Base-by-base conservation (phyloP, 1,140 invertebrate genomes). In the Aethina tumida region DNA sequence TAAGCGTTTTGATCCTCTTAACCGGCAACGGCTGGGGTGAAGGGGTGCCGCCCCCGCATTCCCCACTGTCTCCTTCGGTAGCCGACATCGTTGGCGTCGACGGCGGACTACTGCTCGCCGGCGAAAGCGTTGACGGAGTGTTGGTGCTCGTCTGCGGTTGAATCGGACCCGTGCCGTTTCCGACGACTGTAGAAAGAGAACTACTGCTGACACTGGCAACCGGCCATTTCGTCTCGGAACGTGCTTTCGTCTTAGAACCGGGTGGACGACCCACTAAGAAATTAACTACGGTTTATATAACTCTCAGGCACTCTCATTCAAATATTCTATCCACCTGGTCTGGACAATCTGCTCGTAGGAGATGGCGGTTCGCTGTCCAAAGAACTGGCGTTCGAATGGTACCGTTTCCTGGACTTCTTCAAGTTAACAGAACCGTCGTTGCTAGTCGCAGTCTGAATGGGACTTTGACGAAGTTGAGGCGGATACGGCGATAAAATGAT, bases 401-500 rank as follows among this genome's bases (percentile, higher is more conserved):
- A 66, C 17, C 56, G 45, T 35, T 54, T 60, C 14, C 55, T 45
- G 35, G 59, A 55, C 12, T 45, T 40, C 35, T 55, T 60, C 9
- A 27, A 20, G 43, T 57, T 54, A 37, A 57, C 56, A 3, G 49
- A 40, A 6, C 22, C 8, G 20, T 33, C 25, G 8, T 29, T 35
- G 17, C 53, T 53, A 0, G 52, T 22, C 12, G 55, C 49, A 26
- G 48, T 47, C 28, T 52, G 55, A 5, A 49, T 37, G 5, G 58
- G 50, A n/a, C 58, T 45, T 5, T 68, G 55, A 21, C 73, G 62
- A 27, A 73, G 45, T 9, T 75, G 71, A 3, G 76, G 53, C 4
- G 74, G 74, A 43, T 70, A 71, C 2, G 75, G 74, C 45, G 75
- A 72, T 6, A 69, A 47, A 13, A 79, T 47, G 13, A 76, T 67